Conservation (phyloP, 1,140 invertebrate genomes). For the Danaus melanippus region DNA sequence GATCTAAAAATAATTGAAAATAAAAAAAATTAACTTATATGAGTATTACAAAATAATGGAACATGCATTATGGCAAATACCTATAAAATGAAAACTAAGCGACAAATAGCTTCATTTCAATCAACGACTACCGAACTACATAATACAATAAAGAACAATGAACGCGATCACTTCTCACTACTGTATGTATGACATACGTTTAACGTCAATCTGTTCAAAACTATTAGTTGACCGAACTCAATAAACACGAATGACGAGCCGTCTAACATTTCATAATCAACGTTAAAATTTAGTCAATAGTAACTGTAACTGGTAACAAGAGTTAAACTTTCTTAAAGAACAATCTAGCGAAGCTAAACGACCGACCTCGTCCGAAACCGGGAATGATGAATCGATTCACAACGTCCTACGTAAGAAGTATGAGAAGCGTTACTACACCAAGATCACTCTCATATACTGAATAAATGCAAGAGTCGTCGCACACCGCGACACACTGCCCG, state of each 20-base stretch:
- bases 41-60: constrained; percentile 73
- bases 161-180: constrained; percentile 21
- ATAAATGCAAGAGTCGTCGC: constrained; percentile 61
- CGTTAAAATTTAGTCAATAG: constrained; percentile 28
- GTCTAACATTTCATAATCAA: constrained; percentile 9
- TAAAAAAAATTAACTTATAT: constrained; percentile 66
- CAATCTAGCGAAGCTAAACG: constrained; percentile 33
- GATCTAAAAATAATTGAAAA: constrained; percentile 70
- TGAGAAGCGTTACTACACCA: constrained; percentile 62
- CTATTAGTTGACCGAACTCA: constrained; percentile 12
- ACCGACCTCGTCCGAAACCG: constrained; percentile 30
- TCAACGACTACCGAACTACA: constrained; percentile 17
- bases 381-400: constrained; percentile 57
- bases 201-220: constrained; percentile 20
- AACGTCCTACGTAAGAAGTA: constrained; percentile 61
- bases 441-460: constrained; percentile 56
- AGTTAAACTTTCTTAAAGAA: constrained; percentile 36
- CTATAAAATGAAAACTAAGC: constrained; percentile 68
- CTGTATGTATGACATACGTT: constrained; percentile 9
- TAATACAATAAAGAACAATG: constrained; percentile 13
- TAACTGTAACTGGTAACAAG: constrained; percentile 67
- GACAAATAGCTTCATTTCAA: constrained; percentile 65
- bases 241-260: constrained; percentile 10
- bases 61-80: constrained; percentile 74
- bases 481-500: constrained; percentile 34